Evolutionary conservation across 2,113 vertebrate genomes (phyloP).

Genomic region (Nipponia nippon): DNA sequence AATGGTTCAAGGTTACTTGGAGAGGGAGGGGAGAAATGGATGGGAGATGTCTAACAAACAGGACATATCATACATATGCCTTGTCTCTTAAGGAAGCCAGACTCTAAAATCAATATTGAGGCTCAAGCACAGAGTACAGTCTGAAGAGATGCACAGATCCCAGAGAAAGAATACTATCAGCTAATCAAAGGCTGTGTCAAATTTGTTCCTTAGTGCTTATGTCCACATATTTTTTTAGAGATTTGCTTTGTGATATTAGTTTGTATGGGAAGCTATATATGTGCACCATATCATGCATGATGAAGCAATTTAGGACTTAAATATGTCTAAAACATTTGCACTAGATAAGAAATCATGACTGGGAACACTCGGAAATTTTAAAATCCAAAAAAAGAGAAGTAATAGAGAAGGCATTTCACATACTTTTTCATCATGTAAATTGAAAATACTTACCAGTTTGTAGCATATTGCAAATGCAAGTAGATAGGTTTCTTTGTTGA

Average conservation of each 20-base stretch:
- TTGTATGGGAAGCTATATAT: background rate
- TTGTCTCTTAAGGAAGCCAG: background rate
- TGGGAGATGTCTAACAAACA: background rate
- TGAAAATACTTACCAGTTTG: slow-evolving; percentile 81
- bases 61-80: background rate
- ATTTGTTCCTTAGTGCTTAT: background rate
- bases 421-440: background rate
- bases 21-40: background rate
- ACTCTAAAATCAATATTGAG: background rate
- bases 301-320: background rate
- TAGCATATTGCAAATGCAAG: slow-evolving; percentile 87
- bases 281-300: background rate
- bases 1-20: background rate
- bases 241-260: background rate
- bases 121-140: background rate
- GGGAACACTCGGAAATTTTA: background rate
- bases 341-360: background rate
- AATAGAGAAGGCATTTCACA: background rate
- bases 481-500: slow-evolving; percentile 82
- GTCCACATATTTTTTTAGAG: background rate
- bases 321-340: background rate
- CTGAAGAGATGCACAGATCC: background rate
- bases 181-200: background rate
- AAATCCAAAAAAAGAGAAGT: background rate
- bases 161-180: background rate